Conservation (phyloP, 1,140 invertebrate species). For the Drosophila pachea region DNA sequence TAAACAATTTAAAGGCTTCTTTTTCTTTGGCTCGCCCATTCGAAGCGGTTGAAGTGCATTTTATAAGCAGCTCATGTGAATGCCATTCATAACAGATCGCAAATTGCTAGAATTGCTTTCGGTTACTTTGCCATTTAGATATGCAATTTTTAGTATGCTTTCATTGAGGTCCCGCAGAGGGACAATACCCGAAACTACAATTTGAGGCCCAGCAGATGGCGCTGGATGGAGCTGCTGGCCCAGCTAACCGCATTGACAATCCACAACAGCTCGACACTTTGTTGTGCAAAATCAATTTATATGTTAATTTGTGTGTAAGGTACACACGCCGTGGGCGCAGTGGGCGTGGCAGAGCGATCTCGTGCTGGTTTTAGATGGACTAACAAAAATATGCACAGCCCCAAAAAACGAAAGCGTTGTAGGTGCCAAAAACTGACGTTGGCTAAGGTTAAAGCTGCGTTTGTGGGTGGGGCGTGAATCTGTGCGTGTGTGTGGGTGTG, state of each 20-base stretch:
- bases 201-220: conserved; percentile 10
- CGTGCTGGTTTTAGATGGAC: conserved; percentile 21
- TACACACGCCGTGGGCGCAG: conserved; percentile 40
- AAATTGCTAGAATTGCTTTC: conserved; percentile 21
- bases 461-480: conserved; percentile 34
- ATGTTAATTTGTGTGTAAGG: conserved; percentile 73
- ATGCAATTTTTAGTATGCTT: background rate
- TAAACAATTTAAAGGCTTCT: conserved; percentile 24
- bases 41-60: conserved; percentile 28
- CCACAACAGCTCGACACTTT: conserved; percentile 62
- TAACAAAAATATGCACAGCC: conserved; percentile 63
- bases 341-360: conserved; percentile 44
- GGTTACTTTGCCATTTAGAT: background rate
- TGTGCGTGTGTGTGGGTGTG: conserved; percentile 6
- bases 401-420: conserved; percentile 50
- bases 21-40: no score
- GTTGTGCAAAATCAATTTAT: conserved; percentile 72
- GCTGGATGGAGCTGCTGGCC: no score
- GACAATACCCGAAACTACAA: conserved; percentile 22
- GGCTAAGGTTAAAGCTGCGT: conserved; percentile 36
- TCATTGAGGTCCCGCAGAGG: conserved; percentile 20
- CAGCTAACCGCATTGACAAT: conserved; percentile 39
- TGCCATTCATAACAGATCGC: conserved; percentile 22
- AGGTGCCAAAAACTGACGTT: conserved; percentile 71
- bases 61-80: conserved; percentile 21